These are phyloP conservation scores for Hirtodrosophila alboralis DNA, from an alignment of 2,888 invertebrate species.

Conservation along the genomic window DNA sequence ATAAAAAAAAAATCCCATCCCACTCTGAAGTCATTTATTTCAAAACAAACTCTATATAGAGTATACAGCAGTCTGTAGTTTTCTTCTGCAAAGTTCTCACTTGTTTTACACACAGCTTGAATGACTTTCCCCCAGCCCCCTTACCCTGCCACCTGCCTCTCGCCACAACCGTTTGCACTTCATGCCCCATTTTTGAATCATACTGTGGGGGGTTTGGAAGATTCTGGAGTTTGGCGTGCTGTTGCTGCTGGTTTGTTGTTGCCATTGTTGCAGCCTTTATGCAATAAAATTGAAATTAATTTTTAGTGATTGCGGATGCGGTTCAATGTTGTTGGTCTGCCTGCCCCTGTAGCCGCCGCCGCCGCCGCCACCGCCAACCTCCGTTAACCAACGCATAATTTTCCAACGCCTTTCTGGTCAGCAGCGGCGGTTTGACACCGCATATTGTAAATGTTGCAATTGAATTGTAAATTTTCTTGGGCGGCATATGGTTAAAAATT, in stretches of 20 bases:
- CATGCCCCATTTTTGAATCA: constrained; percentile 43
- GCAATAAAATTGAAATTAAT: constrained; percentile 80
- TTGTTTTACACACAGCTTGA: constrained; percentile 24
- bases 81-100: too few species aligned
- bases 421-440: constrained; percentile 62
- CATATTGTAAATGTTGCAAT: constrained; percentile 60
- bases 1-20: too few species aligned
- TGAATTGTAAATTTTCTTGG: constrained; percentile 66
- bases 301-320: constrained; percentile 80
- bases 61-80: too few species aligned
- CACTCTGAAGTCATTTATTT: too few species aligned
- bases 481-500: constrained; percentile 36
- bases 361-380: constrained; percentile 1
- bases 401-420: constrained; percentile 35
- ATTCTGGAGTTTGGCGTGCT: constrained; percentile 1
- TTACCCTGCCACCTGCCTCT: constrained; percentile 14
- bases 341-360: not conserved
- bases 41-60: too few species aligned
- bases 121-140: constrained; percentile 1
- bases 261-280: constrained; percentile 27
- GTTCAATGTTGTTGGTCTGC: constrained; percentile 53
- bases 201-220: not conserved
- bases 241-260: constrained; percentile 6
- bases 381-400: constrained; percentile 55
- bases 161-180: constrained; percentile 42